Base-by-base conservation (phyloP, 2,113 vertebrate genomes). In the Ardeotis arabs region DNA sequence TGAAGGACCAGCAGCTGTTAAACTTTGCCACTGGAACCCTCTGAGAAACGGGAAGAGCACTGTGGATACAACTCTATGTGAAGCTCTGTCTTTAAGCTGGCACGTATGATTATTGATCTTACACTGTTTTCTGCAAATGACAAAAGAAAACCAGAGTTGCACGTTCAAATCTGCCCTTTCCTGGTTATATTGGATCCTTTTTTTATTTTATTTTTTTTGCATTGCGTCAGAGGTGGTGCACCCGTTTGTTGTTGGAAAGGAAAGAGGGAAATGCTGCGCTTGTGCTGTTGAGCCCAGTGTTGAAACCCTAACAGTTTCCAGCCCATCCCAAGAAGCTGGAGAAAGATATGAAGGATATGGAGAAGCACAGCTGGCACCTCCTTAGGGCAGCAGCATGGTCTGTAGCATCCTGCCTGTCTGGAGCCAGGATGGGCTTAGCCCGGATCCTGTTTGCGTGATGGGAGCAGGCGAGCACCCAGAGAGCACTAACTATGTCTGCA, bases 301-400 rank as follows among this genome's bases (percentile, higher is more conserved):
- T 21, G 44, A 77, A 84, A 81, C 14, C 19, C 29, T 15, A 4
- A 1, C 1, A 7, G n/a, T 55, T 85, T 49, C n/a, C 37, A 35
- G 5, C 3, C 10, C 9, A 3, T 58, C 14, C 9, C 27, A 49
- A 59, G 75, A 29, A n/a, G 4, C 0, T 53, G 22, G 14, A 44
- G 41, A 44, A 44, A 14, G 41, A 44, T 15, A 16, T 44, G 41
- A 44, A 44, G 41, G 41, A 44, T 6, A 2, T 21, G 64, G 41
- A 52, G 35, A 56, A 88, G 59, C 59, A 33, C 21, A 28, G 8
- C 20, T 85, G 52, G 47, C 12, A 60, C 17, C 10, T 60, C 24
- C 69, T 56, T 35, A 45, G 74, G 63, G 41, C 35, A 21, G 27
- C 44, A 27, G 28, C 2, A 3, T 47, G 67, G 53, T 60, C 20